Base-by-base conservation (phyloP, 92 coral and sea anemone species). In the Palythoa grandis region DNA sequence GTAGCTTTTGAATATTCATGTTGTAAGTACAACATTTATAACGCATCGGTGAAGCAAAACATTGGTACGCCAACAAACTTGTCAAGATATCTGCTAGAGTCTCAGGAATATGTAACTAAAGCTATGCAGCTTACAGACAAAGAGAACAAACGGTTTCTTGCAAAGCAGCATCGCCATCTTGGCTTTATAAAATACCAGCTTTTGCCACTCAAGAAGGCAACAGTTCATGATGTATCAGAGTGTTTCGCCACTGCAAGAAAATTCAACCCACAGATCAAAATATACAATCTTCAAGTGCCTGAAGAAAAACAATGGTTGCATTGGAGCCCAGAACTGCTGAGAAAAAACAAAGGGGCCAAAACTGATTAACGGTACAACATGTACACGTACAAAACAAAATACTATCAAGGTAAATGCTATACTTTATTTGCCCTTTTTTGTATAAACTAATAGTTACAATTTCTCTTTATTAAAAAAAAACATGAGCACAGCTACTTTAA, bases 1-100 rank as follows among this genome's bases (percentile, higher is more conserved):
- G 86, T 91, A 71, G 92, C 94, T 76, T 93, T 65, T 66, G 82
- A 93, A 7, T 91, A 86, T 84, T 92, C 91, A 22, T 77, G 85
- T 67, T 86, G 90, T 56, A 93, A 93, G 72, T 91, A 91, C 50
- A 48, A 72, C 19, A 72, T 93, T 43, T 93, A 65, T 71, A 60
- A 0, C 38, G 48, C 84, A 37, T 83, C 83, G 19, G 76, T 56
- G 76, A 11, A 58, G 9, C 52, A 90, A 65, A 69, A 66, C 48
- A 70, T 76, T 39, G 85, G 86, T 12, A 47, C 63, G 52, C 57
- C 68, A 15, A 38, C 17, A 76, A 86, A 83, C 72, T 76, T 88
- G 23, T 40, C 80, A 39, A 7, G 76, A 23, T 88, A 88, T 52
- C 91, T 91, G 35, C 60, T 70, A 23, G 94, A 86, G 35, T 94